Evolutionary conservation across 1,140 invertebrate genomes (phyloP).

Genomic region (Aphelenchoides avenae): DNA sequence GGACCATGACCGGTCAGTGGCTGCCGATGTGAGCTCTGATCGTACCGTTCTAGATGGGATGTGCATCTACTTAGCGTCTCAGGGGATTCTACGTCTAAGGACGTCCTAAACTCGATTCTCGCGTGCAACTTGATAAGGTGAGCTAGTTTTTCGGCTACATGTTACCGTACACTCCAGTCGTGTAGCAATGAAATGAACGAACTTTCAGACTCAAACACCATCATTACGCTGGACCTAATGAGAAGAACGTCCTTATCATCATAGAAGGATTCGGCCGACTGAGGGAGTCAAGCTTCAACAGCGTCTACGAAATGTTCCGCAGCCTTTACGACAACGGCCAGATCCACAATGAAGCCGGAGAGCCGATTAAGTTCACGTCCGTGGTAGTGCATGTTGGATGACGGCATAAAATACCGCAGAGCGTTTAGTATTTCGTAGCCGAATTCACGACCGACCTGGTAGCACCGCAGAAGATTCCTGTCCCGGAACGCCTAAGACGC

Average conservation of each 20-base stretch:
- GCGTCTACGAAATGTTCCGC: slow-evolving; percentile 26
- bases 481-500: slow-evolving; percentile 22
- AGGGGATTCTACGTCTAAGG: slow-evolving; percentile 6
- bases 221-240: slow-evolving; percentile 29
- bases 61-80: slow-evolving; percentile 29
- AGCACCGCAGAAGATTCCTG: slow-evolving; percentile 8
- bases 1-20: slow-evolving; percentile 13
- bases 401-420: slow-evolving; percentile 4
- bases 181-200: slow-evolving; percentile 9
- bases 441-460: slow-evolving; percentile 29
- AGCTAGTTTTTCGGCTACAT: background rate
- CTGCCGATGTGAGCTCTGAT: background rate
- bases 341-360: slow-evolving; percentile 19
- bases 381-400: no score
- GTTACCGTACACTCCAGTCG: background rate
- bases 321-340: slow-evolving; percentile 24
- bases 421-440: slow-evolving; percentile 24
- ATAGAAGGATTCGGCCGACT: slow-evolving; percentile 26
- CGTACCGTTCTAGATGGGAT: slow-evolving; percentile 24
- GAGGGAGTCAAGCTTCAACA: slow-evolving; percentile 15
- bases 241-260: slow-evolving; percentile 31
- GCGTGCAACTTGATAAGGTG: slow-evolving; percentile 30
- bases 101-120: slow-evolving; percentile 35
- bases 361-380: slow-evolving; percentile 7
- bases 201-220: slow-evolving; percentile 10